These are phyloP conservation scores for Otolemur garnettii DNA, from an alignment of 2,113 vertebrate genomes.

Conservation along the genomic window DNA sequence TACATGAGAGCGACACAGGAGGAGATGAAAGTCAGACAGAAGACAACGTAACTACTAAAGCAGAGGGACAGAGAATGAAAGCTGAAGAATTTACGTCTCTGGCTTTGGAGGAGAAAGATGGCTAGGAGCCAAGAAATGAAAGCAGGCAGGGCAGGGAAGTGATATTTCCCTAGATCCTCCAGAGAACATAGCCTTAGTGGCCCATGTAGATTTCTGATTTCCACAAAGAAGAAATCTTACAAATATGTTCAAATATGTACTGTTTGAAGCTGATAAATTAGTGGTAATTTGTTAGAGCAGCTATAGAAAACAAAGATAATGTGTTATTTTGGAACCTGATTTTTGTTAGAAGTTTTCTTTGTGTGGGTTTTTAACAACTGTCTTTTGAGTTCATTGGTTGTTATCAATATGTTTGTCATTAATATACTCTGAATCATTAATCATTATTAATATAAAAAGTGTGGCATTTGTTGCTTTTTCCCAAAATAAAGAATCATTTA, in stretches of 20 bases:
- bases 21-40: background rate
- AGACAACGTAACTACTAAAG: background rate
- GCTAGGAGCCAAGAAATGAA: background rate
- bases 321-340: background rate
- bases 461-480: background rate
- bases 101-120: background rate
- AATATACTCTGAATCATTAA: background rate
- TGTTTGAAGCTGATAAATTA: background rate
- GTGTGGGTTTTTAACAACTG: background rate
- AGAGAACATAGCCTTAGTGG: background rate
- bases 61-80: background rate
- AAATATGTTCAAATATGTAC: background rate
- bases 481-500: background rate
- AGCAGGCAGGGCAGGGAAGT: background rate
- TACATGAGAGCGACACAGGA: background rate
- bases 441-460: background rate
- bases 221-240: background rate
- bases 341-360: background rate
- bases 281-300: background rate
- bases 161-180: background rate
- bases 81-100: background rate
- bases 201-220: background rate
- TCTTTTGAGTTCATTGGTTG: background rate
- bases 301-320: background rate
- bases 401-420: background rate